phyloP scores from a whole-genome alignment of 1,140 invertebrate genomes.

The Trachymyrmex cornetzi region DNA sequence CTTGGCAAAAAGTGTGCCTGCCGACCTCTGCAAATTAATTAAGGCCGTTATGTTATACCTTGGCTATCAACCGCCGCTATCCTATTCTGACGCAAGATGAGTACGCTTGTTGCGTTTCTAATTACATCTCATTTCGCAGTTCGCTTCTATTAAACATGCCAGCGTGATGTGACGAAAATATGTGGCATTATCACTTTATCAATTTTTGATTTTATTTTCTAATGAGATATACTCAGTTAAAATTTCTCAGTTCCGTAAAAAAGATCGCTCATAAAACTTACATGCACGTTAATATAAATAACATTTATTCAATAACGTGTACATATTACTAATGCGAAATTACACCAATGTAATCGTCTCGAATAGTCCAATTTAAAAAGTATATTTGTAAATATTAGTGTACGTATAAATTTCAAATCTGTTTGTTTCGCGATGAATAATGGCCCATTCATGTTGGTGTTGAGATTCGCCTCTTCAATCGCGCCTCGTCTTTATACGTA shows the following conservation, averaged over 20 bases:
- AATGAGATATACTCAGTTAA: background rate
- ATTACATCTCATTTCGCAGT: conserved; percentile 44
- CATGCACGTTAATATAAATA: background rate
- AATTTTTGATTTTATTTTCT: background rate
- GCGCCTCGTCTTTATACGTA: conserved; percentile 27
- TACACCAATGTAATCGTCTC: background rate
- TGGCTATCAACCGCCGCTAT: conserved; percentile 11
- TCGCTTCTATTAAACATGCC: background rate
- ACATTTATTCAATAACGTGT: background rate
- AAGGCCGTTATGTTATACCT: conserved; percentile 53
- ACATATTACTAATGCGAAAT: background rate
- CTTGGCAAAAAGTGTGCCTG: conserved; percentile 37
- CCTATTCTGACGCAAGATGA: conserved; percentile 2
- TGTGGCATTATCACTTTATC: background rate
- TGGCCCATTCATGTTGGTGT: background rate
- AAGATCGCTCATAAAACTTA: background rate
- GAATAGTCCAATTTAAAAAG: conserved; percentile 4
- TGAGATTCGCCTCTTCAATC: conserved; percentile 48
- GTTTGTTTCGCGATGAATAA: background rate
- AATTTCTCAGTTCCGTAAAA: background rate
- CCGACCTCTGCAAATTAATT: conserved; percentile 55
- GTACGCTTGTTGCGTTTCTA: conserved; percentile 46
- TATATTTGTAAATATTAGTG: background rate
- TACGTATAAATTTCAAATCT: conserved; percentile 3
- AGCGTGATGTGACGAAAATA: background rate